Evolutionary conservation across 2,113 vertebrate genomes (phyloP).

Genomic region (Paraplagusia blochii): DNA sequence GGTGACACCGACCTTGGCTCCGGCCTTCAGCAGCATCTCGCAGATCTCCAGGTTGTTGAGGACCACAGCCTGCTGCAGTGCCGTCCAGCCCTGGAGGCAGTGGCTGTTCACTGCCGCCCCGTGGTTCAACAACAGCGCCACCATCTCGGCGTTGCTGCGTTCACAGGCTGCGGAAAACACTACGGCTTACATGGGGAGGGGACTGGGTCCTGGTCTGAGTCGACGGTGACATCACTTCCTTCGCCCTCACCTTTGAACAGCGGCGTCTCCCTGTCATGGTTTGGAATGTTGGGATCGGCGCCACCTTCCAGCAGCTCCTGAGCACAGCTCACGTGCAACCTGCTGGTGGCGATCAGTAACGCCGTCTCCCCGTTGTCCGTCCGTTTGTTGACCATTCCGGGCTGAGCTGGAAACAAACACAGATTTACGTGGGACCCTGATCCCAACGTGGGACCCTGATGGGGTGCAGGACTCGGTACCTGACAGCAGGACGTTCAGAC

Average conservation of each 20-base stretch:
- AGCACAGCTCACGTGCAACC: constrained; percentile 75
- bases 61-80: constrained; percentile 86
- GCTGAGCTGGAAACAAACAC: constrained; percentile 75
- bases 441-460: not conserved
- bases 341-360: constrained; percentile 78
- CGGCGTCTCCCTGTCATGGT: constrained; percentile 83
- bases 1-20: constrained; percentile 81
- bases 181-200: not conserved
- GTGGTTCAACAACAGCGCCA: constrained; percentile 77
- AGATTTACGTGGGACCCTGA: not conserved
- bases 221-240: constrained; percentile 1
- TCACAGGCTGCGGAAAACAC: constrained; percentile 83
- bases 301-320: constrained; percentile 79
- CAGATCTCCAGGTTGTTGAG: constrained; percentile 84
- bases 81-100: constrained; percentile 85
- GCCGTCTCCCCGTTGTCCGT: constrained; percentile 82
- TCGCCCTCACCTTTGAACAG: constrained; percentile 86
- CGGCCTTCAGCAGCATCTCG: constrained; percentile 84
- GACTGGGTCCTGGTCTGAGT: not conserved
- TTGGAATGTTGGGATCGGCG: constrained; percentile 83
- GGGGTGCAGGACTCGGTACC: constrained; percentile 78
- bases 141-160: constrained; percentile 73
- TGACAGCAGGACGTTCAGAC: constrained; percentile 80
- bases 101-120: constrained; percentile 77
- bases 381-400: constrained; percentile 80